phyloP scores from a whole-genome alignment of 2,797 vertebrate genomes.

The Corythornis leucogaster region DNA sequence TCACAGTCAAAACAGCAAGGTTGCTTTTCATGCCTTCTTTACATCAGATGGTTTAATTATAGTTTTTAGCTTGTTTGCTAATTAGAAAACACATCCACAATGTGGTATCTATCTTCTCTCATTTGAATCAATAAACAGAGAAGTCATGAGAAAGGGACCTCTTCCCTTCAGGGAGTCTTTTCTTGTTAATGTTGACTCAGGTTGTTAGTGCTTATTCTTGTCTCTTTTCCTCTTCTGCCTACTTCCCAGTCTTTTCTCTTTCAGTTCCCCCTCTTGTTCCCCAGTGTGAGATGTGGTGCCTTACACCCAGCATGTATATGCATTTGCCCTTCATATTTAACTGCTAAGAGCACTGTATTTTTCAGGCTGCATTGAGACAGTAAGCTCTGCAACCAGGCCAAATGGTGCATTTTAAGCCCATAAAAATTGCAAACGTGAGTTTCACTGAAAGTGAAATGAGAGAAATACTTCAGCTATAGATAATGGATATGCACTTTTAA shows the following conservation, averaged over 20 bases:
- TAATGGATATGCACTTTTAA: background rate
- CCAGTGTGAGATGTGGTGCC: background rate
- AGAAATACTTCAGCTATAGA: background rate
- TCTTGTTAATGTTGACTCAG: slow-evolving; percentile 72
- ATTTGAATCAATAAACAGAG: slow-evolving; percentile 74
- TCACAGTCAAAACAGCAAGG: slow-evolving; percentile 32
- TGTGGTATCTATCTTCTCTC: slow-evolving; percentile 63
- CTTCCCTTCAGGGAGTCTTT: slow-evolving; percentile 69
- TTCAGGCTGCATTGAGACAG: background rate
- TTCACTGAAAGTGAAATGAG: background rate
- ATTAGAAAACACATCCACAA: slow-evolving; percentile 56
- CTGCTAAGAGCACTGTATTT: background rate
- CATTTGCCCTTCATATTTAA: background rate
- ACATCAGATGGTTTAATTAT: slow-evolving; percentile 51
- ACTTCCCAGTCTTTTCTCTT: slow-evolving; percentile 55
- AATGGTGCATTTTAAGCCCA: slow-evolving; percentile 2
- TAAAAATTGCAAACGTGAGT: background rate
- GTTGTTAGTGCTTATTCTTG: slow-evolving; percentile 63
- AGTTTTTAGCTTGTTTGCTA: slow-evolving; percentile 35
- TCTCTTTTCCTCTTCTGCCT: slow-evolving; percentile 47
- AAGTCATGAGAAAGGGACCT: slow-evolving; percentile 74
- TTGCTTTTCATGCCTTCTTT: slow-evolving; percentile 40
- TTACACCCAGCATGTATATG: background rate
- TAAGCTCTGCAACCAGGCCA: background rate
- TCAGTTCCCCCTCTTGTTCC: slow-evolving; percentile 50